Conservation (phyloP, 2,888 invertebrate genomes). For the Callimorpha dominula region DNA sequence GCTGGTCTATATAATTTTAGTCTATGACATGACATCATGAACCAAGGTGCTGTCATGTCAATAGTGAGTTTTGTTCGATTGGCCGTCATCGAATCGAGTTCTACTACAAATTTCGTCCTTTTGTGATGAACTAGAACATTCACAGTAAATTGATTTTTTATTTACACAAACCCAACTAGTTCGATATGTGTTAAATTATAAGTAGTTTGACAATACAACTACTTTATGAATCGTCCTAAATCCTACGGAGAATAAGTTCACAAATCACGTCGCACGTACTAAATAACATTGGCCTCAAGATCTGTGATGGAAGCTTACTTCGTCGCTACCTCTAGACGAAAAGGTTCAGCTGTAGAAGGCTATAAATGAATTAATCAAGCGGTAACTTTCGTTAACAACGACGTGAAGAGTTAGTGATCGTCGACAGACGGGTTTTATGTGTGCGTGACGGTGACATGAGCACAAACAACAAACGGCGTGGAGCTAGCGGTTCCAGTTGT, state of each 20-base stretch:
- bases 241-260: conserved; percentile 54
- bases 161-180: conserved; percentile 37
- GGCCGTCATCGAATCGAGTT: conserved; percentile 62
- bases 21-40: conserved; percentile 53
- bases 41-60: conserved; percentile 43
- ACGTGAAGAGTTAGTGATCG: conserved; percentile 66
- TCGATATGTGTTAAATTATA: conserved; percentile 49
- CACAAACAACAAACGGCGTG: conserved; percentile 85
- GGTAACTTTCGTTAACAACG: conserved; percentile 51
- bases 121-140: conserved; percentile 71
- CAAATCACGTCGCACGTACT: conserved; percentile 59
- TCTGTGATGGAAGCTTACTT: conserved; percentile 82
- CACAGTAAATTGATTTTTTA: conserved; percentile 55
- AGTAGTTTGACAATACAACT: conserved; percentile 30
- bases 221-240: conserved; percentile 51
- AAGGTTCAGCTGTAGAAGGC: conserved; percentile 77
- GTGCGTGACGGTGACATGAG: conserved; percentile 85
- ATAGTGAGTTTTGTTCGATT: conserved; percentile 63
- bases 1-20: conserved; percentile 40
- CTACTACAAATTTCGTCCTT: conserved; percentile 66
- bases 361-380: conserved; percentile 75
- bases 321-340: conserved; percentile 72
- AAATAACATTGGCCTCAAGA: conserved; percentile 68
- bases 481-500: conserved; percentile 86
- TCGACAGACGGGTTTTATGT: conserved; percentile 75